Evolutionary conservation across 2,113 vertebrate genomes (phyloP).

Genomic region (Antennarius striatus): DNA sequence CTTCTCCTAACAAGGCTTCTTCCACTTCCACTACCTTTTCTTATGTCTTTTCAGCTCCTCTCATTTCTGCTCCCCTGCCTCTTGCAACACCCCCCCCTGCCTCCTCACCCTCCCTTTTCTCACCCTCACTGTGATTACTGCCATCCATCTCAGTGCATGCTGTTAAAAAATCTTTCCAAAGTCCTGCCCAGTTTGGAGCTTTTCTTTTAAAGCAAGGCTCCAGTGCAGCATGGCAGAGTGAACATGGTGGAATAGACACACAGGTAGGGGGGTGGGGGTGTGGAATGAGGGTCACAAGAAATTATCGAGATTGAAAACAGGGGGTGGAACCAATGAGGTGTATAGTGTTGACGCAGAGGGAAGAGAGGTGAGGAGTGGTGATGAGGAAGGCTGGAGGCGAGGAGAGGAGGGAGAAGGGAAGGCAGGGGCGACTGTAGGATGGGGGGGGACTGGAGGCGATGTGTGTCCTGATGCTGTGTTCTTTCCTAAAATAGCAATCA

Average conservation of each 20-base stretch:
- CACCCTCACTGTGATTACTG: conserved; percentile 54
- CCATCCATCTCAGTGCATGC: conserved; percentile 57
- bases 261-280: conserved; percentile 1
- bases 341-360: conserved; percentile 14
- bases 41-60: conserved; percentile 1
- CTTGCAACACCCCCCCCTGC: background rate
- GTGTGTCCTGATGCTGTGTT: conserved; percentile 65
- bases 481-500: conserved; percentile 74
- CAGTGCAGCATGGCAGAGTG: conserved; percentile 4
- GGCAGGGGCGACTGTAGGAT: conserved; percentile 10
- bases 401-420: conserved; percentile 28
- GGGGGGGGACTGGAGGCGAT: conserved; percentile 52
- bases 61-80: conserved; percentile 21
- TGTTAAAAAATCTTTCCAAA: conserved; percentile 60
- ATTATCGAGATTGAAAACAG: conserved; percentile 30
- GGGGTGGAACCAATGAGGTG: conserved; percentile 21
- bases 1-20: conserved; percentile 29
- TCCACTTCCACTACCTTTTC: conserved; percentile 17
- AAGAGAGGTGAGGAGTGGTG: conserved; percentile 22
- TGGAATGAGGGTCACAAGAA: conserved; percentile 1
- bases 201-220: conserved; percentile 40
- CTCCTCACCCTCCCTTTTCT: background rate
- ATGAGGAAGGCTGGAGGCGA: conserved; percentile 42
- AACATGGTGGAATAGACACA: conserved; percentile 11
- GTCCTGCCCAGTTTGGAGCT: conserved; percentile 52